Conservation (phyloP, 2,888 invertebrate genomes). For the Odontocolon sp. region DNA sequence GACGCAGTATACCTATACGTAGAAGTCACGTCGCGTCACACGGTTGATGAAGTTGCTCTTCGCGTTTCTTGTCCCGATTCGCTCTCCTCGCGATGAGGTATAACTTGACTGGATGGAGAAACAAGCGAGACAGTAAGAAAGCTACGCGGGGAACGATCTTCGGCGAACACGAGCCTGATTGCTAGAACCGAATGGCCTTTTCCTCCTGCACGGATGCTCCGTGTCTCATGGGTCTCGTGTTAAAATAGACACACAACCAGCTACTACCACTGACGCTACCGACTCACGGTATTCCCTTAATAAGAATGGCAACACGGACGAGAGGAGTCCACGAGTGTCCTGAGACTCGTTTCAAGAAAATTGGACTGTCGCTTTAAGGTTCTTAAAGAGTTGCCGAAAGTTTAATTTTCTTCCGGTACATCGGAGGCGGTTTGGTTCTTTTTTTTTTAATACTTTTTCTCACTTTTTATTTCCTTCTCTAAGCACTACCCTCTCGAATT, state of each 20-base stretch:
- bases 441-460: conserved; percentile 21
- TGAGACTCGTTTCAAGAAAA: conserved; percentile 72
- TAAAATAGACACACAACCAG: conserved; percentile 54
- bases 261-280: conserved; percentile 32
- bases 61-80: conserved; percentile 59
- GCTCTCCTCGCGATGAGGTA: conserved; percentile 55
- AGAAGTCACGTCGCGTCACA: conserved; percentile 27
- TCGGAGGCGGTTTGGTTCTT: not conserved
- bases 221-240: conserved; percentile 55
- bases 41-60: conserved; percentile 59
- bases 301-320: conserved; percentile 61
- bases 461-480: conserved; percentile 35
- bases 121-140: conserved; percentile 1
- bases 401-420: conserved; percentile 70
- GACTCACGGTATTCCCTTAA: conserved; percentile 58
- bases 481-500: conserved; percentile 24
- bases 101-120: conserved; percentile 31
- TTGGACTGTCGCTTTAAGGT: conserved; percentile 73
- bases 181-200: conserved; percentile 60
- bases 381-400: conserved; percentile 73
- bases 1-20: conserved; percentile 30
- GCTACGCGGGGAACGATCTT: conserved; percentile 32
- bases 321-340: conserved; percentile 60
- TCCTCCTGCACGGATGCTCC: conserved; percentile 38
- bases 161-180: conserved; percentile 57